phyloP scores from a whole-genome alignment of 2,113 vertebrate species.

The Acinonyx jubatus region DNA sequence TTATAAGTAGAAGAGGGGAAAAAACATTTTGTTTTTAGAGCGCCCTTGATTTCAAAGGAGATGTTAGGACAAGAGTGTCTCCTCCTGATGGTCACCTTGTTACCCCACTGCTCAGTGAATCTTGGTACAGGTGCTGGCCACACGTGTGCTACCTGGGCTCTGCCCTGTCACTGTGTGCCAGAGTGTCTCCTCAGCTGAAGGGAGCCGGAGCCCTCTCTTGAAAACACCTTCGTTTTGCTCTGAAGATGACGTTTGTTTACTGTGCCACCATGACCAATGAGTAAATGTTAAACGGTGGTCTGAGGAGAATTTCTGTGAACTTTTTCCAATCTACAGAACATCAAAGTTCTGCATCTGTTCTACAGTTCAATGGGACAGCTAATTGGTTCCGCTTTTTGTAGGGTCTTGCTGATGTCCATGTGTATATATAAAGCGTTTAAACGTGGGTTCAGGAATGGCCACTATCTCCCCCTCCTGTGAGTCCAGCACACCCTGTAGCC shows the following conservation, averaged over 20 bases:
- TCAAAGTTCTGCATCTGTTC: neutral
- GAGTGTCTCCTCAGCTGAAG: neutral
- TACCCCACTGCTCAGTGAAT: neutral
- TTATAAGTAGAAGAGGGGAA: neutral
- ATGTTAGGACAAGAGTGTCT: neutral
- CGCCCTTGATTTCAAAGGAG: neutral
- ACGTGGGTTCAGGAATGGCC: accelerated
- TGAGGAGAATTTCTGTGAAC: neutral
- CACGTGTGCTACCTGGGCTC: accelerated
- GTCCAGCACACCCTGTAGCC: accelerated
- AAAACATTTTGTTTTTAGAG: neutral
- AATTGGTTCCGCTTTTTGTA: neutral
- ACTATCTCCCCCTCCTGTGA: accelerated
- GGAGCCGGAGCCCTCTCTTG: neutral
- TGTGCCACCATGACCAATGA: neutral
- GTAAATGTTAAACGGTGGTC: neutral
- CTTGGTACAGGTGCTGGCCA: neutral
- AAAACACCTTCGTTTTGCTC: neutral
- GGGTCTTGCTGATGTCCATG: neutral
- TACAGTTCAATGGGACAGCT: neutral
- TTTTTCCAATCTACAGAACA: neutral
- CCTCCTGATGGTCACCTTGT: neutral
- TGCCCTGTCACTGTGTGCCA: accelerated
- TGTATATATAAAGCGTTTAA: neutral
- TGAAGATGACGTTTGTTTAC: no score